phyloP scores from a whole-genome alignment of 2,113 vertebrate species.

The Paramisgurnus dabryanus region DNA sequence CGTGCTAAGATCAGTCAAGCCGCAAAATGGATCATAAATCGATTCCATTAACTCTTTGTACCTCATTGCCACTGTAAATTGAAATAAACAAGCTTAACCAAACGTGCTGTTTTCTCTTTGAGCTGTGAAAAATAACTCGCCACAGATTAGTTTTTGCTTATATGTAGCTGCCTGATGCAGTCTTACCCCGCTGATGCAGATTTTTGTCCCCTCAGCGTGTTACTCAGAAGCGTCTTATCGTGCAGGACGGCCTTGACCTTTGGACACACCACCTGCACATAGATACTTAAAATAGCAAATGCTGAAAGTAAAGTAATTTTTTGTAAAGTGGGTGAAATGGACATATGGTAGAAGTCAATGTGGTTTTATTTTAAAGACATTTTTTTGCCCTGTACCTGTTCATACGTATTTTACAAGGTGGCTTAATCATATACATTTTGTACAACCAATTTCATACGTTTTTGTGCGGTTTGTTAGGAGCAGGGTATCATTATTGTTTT shows the following conservation, averaged over 20 bases:
- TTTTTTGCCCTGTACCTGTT: too few relatives aligned
- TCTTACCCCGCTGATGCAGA: not conserved
- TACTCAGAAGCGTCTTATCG: slow-evolving; percentile 9
- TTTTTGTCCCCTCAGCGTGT: slow-evolving; percentile 24
- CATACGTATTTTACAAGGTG: too few relatives aligned
- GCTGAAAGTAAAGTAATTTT: slow-evolving; percentile 23
- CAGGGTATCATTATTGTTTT: too few relatives aligned
- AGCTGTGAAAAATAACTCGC: not conserved
- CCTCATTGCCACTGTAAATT: not conserved
- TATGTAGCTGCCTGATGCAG: not conserved
- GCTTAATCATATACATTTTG: too few relatives aligned
- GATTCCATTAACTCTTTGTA: slow-evolving; percentile 8
- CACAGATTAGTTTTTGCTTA: not conserved
- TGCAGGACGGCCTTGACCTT: slow-evolving; percentile 20
- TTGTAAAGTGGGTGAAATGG: not conserved
- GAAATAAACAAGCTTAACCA: not conserved
- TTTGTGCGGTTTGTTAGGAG: too few relatives aligned
- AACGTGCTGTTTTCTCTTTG: not conserved
- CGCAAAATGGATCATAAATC: not conserved
- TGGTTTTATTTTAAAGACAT: not conserved
- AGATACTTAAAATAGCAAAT: slow-evolving; percentile 43
- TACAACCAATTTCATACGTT: too few relatives aligned
- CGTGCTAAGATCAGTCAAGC: not conserved
- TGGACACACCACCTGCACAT: slow-evolving; percentile 35
- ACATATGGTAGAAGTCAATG: not conserved